phyloP scores from a whole-genome alignment of 2,888 invertebrate species.

The Dermolepida albohirtum region DNA sequence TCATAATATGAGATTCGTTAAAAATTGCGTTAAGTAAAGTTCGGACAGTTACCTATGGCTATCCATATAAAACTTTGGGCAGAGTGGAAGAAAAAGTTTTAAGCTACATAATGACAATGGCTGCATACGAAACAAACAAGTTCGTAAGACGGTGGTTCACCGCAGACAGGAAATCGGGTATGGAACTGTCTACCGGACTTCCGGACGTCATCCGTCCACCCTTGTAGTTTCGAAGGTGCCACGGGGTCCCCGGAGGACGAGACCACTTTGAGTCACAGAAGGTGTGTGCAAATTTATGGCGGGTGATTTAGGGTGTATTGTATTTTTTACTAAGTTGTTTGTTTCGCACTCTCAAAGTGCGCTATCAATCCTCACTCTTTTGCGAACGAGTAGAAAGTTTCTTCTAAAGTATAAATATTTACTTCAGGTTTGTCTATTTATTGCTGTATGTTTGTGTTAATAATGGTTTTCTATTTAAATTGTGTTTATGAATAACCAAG shows the following conservation, averaged over 20 bases:
- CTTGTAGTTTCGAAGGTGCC: constrained; percentile 60
- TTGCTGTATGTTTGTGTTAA: too few relatives aligned
- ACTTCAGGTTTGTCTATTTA: too few relatives aligned
- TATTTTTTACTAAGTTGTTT: constrained; percentile 34
- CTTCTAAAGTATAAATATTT: constrained; percentile 4
- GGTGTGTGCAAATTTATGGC: constrained; percentile 47
- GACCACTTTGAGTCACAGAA: constrained; percentile 48
- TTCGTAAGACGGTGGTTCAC: constrained; percentile 53
- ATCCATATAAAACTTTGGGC: too few relatives aligned
- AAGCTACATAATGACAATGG: too few relatives aligned
- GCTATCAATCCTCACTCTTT: constrained; percentile 23
- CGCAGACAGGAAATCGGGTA: constrained; percentile 58
- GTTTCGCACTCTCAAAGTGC: constrained; percentile 33
- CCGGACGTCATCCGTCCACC: constrained; percentile 55
- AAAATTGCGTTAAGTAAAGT: too few relatives aligned
- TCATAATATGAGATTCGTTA: too few relatives aligned
- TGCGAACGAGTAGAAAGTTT: constrained; percentile 4
- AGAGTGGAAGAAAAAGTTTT: too few relatives aligned
- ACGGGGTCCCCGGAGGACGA: constrained; percentile 52
- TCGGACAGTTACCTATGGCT: too few relatives aligned
- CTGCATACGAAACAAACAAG: constrained; percentile 55
- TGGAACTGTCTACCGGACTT: constrained; percentile 59
- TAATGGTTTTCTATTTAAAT: too few relatives aligned
- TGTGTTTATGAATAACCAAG: too few relatives aligned
- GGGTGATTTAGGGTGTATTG: constrained; percentile 38